These are phyloP conservation scores for Drosophila anceps DNA, from an alignment of 2,888 invertebrate species.

Conservation along the genomic window DNA sequence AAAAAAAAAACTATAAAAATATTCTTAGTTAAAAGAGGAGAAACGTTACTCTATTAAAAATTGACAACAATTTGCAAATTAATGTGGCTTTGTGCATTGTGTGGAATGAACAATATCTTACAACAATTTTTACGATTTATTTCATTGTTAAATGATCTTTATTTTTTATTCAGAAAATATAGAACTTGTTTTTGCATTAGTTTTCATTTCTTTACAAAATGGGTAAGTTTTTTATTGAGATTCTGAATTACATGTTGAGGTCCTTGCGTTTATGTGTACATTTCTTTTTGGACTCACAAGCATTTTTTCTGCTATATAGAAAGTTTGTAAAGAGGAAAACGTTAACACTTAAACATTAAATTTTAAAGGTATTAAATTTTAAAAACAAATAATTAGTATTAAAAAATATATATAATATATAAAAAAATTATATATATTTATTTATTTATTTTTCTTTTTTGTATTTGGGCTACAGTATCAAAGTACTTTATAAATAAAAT, in stretches of 20 bases:
- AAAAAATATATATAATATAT: no score
- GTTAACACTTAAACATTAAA: no score
- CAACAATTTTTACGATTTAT: slow-evolving; percentile 4
- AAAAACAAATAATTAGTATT: no score
- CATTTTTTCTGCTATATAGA: no score
- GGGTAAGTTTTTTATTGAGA: slow-evolving; percentile 30
- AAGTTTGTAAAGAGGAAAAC: no score
- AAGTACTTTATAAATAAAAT: no score
- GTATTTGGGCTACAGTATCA: no score
- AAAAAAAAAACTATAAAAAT: slow-evolving; percentile 14
- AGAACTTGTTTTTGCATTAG: not conserved
- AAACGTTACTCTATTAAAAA: slow-evolving; percentile 19
- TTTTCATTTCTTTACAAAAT: not conserved
- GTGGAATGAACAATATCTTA: slow-evolving; percentile 29
- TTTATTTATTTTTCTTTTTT: no score
- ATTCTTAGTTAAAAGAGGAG: not conserved
- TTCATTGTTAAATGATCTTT: slow-evolving; percentile 9
- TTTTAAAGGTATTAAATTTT: no score
- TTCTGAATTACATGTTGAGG: not conserved
- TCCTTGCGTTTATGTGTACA: not conserved
- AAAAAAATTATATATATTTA: no score
- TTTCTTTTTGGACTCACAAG: no score
- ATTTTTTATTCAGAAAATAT: not conserved
- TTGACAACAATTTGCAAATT: slow-evolving; percentile 13
- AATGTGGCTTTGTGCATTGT: slow-evolving; percentile 30